Evolutionary conservation across 2,888 invertebrate species (phyloP).

Genomic region (Hypomecis atomaria): DNA sequence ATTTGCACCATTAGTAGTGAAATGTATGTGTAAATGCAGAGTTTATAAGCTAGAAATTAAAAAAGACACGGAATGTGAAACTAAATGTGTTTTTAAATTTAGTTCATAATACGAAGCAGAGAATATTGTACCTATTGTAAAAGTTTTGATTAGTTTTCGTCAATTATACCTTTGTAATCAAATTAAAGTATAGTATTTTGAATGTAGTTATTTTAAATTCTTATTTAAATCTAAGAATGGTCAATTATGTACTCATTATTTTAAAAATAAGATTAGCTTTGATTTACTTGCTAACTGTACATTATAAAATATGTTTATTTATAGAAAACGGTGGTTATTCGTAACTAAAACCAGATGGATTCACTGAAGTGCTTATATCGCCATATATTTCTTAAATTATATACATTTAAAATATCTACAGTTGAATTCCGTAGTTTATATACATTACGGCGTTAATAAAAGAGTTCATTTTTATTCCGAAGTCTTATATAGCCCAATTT

Average conservation of each 20-base stretch:
- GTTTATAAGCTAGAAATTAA: slow-evolving; percentile 72
- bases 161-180: slow-evolving; percentile 81
- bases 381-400: slow-evolving; percentile 13
- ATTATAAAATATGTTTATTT: slow-evolving; percentile 36
- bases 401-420: background rate
- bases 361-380: slow-evolving; percentile 37
- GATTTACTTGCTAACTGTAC: slow-evolving; percentile 50
- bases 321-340: slow-evolving; percentile 8
- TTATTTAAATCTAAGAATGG: slow-evolving; percentile 81
- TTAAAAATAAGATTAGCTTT: slow-evolving; percentile 68
- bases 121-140: slow-evolving; percentile 59
- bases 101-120: slow-evolving; percentile 68
- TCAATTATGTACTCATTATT: slow-evolving; percentile 81
- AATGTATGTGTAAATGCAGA: slow-evolving; percentile 80
- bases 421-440: slow-evolving; percentile 14
- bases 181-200: slow-evolving; percentile 74
- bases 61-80: slow-evolving; percentile 45
- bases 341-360: background rate
- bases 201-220: slow-evolving; percentile 80
- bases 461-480: background rate
- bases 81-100: slow-evolving; percentile 60
- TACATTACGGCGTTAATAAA: background rate
- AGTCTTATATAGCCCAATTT: background rate
- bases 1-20: slow-evolving; percentile 84
- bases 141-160: slow-evolving; percentile 80